Conservation (phyloP, 2,888 invertebrate genomes). For the Ecliptopera silaceata region DNA sequence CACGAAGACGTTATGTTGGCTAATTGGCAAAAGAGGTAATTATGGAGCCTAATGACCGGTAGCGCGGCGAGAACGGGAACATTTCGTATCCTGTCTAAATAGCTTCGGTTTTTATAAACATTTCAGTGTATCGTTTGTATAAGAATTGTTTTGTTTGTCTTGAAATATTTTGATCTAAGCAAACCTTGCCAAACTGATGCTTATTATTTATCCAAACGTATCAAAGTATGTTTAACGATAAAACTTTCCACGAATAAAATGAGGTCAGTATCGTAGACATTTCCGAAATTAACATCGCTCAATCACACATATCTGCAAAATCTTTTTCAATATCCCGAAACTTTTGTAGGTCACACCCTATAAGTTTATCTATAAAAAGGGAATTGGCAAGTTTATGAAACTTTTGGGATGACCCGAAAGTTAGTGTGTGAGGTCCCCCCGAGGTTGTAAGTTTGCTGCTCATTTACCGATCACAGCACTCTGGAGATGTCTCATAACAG, state of each 20-base stretch:
- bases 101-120: conserved; percentile 31
- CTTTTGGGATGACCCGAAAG: conserved; percentile 43
- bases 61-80: conserved; percentile 36
- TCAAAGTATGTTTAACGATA: no score
- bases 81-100: conserved; percentile 30
- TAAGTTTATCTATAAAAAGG: conserved; percentile 40
- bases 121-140: conserved; percentile 1
- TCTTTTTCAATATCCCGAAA: conserved; percentile 24
- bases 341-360: conserved; percentile 29
- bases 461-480: conserved; percentile 33
- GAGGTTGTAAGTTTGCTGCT: conserved; percentile 32
- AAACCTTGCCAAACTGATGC: no score
- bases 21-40: conserved; percentile 64
- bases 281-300: neutral
- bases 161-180: neutral
- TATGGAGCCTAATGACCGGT: conserved; percentile 52
- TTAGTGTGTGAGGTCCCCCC: conserved; percentile 32
- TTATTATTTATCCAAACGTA: no score
- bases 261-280: no score
- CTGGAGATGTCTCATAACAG: conserved; percentile 10
- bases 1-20: conserved; percentile 55
- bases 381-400: conserved; percentile 39
- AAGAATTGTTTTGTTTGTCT: conserved; percentile 7
- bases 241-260: no score
- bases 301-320: conserved; percentile 11